phyloP scores from a whole-genome alignment of 2,113 vertebrate genomes.

The Cacatua alba region DNA sequence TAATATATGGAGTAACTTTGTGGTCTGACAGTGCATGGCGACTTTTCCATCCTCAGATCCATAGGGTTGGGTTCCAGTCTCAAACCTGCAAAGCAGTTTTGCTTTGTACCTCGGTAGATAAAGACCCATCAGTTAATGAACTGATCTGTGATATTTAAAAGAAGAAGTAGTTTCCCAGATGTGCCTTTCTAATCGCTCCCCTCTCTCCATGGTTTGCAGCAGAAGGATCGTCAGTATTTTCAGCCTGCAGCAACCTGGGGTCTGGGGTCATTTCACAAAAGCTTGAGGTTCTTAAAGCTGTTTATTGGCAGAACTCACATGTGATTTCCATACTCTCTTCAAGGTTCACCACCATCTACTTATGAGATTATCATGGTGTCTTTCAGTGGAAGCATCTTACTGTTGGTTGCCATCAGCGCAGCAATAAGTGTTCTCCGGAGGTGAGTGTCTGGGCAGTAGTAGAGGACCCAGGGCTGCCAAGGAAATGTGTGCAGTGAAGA shows the following conservation, averaged over 20 bases:
- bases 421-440: neutral
- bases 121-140: neutral
- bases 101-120: neutral
- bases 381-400: too few species aligned
- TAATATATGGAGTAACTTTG: neutral
- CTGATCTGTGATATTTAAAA: neutral
- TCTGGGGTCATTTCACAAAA: too few species aligned
- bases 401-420: too few species aligned
- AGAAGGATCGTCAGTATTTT: too few species aligned
- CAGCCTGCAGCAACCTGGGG: too few species aligned
- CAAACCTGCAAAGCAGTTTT: neutral
- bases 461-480: neutral
- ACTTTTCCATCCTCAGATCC: neutral
- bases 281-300: too few species aligned
- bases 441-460: neutral
- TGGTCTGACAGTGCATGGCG: neutral
- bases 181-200: too few species aligned
- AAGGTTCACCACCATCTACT: too few species aligned
- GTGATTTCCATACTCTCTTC: too few species aligned
- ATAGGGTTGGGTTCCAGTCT: neutral
- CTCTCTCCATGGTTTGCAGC: too few species aligned
- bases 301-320: too few species aligned
- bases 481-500: neutral
- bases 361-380: too few species aligned
- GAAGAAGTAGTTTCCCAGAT: neutral